Base-by-base conservation (phyloP, 2,888 invertebrate genomes). In the Trichogramma dendrolimi region DNA sequence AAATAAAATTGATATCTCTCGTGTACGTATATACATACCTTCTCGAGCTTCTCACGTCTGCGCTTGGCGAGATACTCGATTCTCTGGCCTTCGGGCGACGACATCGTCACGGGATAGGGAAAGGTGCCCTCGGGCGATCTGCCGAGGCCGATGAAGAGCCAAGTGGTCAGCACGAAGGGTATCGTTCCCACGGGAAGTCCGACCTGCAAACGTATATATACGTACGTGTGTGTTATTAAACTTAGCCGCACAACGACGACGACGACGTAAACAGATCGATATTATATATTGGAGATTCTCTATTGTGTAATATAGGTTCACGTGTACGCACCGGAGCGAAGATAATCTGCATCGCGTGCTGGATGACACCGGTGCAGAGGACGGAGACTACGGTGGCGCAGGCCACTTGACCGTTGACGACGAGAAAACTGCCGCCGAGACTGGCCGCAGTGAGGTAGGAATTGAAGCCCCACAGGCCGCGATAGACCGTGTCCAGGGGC, bases 391-490 rank as follows among this genome's bases (percentile, higher is more conserved):
- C 55, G 2, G 75, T 71, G 11, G 75, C 75, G 7, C 71, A 63
- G 2, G 73, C 73, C 1, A 77, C 75, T 67, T 80, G 80, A 4
- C 71, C 69, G 10, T 75, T 80, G 38, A 80, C 66, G 0, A 79
- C 76, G 58, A 79, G 69, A 60, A 79, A 79, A 66, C 79, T 76
- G 39, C 79, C 80, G 14, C 80, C 80, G 11, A 81, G 67, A 49
- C 77, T 73, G 6, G 75, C 77, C 0, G 78, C 79, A 4, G 79
- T 77, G 47, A 82, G 63, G 53, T 81, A 67, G 40, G 77, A 76
- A 61, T 81, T 81, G 68, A 77, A 81, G 6, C 81, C 81, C 81
- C 81, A 81, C 1, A 79, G 57, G 0, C 82, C 82, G 2, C 71
- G 68, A 69, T 80, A 80, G 40, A 80, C 70, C 5, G 71, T 70